Evolutionary conservation across 2,113 vertebrate species (phyloP).

Genomic region (Hyla sarda): DNA sequence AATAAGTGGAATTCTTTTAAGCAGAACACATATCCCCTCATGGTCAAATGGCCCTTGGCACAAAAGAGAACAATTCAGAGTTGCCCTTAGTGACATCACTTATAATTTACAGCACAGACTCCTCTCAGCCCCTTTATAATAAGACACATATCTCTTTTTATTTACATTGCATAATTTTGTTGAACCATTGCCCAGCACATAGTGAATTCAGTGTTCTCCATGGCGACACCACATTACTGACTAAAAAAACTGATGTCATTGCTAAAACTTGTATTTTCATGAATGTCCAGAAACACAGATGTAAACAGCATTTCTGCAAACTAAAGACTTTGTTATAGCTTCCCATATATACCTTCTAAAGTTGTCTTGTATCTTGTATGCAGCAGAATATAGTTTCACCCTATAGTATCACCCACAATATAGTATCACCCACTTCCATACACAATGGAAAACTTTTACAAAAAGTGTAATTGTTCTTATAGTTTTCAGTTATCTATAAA

Average conservation of each 20-base stretch:
- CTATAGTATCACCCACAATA: too few relatives aligned
- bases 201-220: constrained; percentile 10
- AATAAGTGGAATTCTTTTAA: constrained; percentile 17
- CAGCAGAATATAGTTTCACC: too few relatives aligned
- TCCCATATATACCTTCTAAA: neutral
- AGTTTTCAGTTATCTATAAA: too few relatives aligned
- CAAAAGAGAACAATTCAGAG: constrained; percentile 14
- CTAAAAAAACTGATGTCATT: constrained; percentile 13
- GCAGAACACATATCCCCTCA: constrained; percentile 10
- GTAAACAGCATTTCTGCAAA: neutral
- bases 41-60: constrained; percentile 1
- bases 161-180: constrained; percentile 31
- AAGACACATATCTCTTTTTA: constrained; percentile 31
- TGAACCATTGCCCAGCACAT: constrained; percentile 31
- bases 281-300: neutral
- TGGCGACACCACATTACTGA: neutral
- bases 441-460: too few relatives aligned
- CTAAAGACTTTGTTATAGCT: neutral
- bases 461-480: too few relatives aligned
- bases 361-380: neutral
- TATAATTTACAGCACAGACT: neutral
- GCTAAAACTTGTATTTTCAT: constrained; percentile 22
- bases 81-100: constrained; percentile 18
- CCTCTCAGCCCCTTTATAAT: constrained; percentile 1
- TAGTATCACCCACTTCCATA: too few relatives aligned